Base-by-base conservation (phyloP, 2,797 vertebrate species). In the Cyprinodon diabolis region DNA sequence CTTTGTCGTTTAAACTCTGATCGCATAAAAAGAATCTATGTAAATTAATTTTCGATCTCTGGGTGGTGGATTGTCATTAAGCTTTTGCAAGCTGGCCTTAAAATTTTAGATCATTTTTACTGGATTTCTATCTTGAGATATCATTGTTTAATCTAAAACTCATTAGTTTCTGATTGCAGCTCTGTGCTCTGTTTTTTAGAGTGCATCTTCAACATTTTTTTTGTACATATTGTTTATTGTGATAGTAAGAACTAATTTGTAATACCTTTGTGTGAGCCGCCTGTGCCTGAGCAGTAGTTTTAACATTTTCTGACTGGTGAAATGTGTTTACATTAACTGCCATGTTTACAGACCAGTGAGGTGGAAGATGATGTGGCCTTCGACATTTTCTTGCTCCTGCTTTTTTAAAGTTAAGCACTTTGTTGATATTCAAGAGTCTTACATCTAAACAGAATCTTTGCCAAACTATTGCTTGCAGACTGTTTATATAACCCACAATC, bases 341-440 rank as follows among this genome's bases (percentile, higher is more conserved):
- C 90, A 87, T 94, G 94, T 95, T 95, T 95, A 94, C 94, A 90
- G 79, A 86, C 84, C 45, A 45, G 82, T 80, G 84, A 87, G 71
- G 88, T 81, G 80, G 76, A 88, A 85, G 85, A 72, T 82, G 60
- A 58, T 49, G 74, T 77, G 80, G 84, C 85, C 79, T 92, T 86
- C 87, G 87, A 88, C 69, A 76, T 88, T 94, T 94, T 94, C 94
- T 84, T 94, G 93, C 90, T 86, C 85, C 83, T 75, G 83, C 89
- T 90, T 93, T 93, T 93, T 90, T 92, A 89, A 90, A 91, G 85
- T 90, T 75, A 90, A 90, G 91, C 93, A 94, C 92, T 93, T 95
- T 93, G 90, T 90, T 91, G 30, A 90, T 90, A 86, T 85, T 73
- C 49, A 88, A 77, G 76, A 94, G 94, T 95, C 94, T 95, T 95